These are phyloP conservation scores for Tetramorium simillimum DNA, from an alignment of 1,140 invertebrate genomes.

Conservation along the genomic window DNA sequence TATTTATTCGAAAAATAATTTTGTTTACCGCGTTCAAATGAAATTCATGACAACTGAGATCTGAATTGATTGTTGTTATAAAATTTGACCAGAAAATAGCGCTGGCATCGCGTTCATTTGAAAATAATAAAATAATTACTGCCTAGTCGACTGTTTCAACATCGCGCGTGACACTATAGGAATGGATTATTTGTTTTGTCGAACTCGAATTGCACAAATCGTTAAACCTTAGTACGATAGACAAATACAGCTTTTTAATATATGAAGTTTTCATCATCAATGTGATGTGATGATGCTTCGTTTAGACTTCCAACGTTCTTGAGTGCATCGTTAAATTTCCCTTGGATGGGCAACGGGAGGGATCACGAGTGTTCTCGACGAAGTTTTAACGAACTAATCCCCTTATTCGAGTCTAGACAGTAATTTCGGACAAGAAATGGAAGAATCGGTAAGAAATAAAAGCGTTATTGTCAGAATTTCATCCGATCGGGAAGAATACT, in stretches of 20 bases:
- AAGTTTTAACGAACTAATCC: conserved; percentile 72
- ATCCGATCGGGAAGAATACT: conserved; percentile 31
- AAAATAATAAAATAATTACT: too few species aligned
- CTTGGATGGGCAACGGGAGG: background rate
- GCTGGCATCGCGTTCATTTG: background rate
- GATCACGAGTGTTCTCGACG: conserved; percentile 58
- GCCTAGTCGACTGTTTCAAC: background rate
- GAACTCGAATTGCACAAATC: background rate
- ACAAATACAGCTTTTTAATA: conserved; percentile 14
- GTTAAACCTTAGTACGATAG: conserved; percentile 9
- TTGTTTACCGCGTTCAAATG: background rate
- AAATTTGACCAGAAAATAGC: conserved; percentile 48
- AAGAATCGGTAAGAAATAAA: conserved; percentile 26
- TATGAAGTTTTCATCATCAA: background rate
- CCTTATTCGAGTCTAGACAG: conserved; percentile 1
- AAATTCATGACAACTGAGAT: conserved; percentile 42
- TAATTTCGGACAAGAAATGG: background rate
- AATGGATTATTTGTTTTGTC: conserved; percentile 64
- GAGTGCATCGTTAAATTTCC: conserved; percentile 38
- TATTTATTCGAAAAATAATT: background rate
- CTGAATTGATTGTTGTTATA: conserved; percentile 44
- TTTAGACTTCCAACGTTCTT: conserved; percentile 1
- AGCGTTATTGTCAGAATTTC: background rate
- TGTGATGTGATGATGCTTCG: background rate
- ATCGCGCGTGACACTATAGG: background rate